Evolutionary conservation across 2,797 vertebrate species (phyloP).

Genomic region (Scarus forsteni): DNA sequence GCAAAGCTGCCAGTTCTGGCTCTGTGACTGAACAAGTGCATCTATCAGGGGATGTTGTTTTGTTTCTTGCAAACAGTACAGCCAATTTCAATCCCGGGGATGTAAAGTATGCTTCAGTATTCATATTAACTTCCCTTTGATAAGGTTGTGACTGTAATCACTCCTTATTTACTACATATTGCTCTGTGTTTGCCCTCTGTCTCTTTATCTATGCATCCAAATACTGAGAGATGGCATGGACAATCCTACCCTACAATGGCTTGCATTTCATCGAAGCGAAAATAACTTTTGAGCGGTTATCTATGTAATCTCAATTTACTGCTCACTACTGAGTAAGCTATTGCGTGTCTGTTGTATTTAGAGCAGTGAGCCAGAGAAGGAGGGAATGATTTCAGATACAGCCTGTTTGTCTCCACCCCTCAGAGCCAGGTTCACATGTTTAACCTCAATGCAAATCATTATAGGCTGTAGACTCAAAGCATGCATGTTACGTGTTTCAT

Average conservation of each 20-base stretch:
- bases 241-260: background rate
- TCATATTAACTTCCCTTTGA: background rate
- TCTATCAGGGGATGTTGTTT: constrained; percentile 11
- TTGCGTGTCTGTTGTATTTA: background rate
- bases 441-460: background rate
- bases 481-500: background rate
- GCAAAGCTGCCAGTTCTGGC: constrained; percentile 44
- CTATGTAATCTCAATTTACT: background rate
- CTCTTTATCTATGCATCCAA: background rate
- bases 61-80: constrained; percentile 14
- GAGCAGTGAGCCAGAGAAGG: background rate
- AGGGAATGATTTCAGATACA: background rate
- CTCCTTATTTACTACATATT: background rate
- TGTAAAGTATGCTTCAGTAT: constrained; percentile 8
- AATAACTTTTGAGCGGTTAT: background rate
- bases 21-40: constrained; percentile 21
- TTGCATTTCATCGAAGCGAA: background rate
- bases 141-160: background rate
- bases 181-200: background rate
- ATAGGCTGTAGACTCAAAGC: background rate
- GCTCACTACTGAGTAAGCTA: background rate
- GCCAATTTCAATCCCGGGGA: constrained; percentile 1
- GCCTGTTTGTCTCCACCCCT: background rate
- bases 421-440: background rate
- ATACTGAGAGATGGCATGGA: background rate